Evolutionary conservation across 2,113 vertebrate genomes (phyloP).

Genomic region (Leucosticte australis): DNA sequence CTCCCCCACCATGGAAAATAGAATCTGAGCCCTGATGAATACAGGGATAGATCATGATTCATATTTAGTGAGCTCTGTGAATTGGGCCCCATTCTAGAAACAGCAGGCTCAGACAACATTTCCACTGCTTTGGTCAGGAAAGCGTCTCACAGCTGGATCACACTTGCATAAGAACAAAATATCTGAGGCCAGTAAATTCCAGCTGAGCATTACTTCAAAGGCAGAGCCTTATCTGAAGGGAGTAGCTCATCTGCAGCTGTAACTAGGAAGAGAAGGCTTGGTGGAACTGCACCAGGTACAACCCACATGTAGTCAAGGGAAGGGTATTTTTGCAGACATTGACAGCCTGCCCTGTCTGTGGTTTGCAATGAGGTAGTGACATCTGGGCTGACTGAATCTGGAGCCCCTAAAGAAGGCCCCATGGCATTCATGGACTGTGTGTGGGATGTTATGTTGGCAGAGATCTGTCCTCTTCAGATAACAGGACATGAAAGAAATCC

Average conservation of each 20-base stretch:
- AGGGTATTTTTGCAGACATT: background rate
- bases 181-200: background rate
- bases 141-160: background rate
- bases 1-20: background rate
- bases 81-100: background rate
- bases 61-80: constrained; percentile 15
- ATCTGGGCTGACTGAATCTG: background rate
- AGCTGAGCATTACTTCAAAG: background rate
- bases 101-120: background rate
- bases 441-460: background rate
- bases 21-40: constrained; percentile 19
- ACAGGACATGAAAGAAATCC: background rate
- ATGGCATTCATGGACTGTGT: background rate
- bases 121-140: background rate
- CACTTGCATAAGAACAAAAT: background rate
- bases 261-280: background rate
- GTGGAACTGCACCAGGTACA: background rate
- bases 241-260: background rate
- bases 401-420: background rate
- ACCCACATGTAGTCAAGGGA: background rate
- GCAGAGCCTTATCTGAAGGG: background rate
- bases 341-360: background rate
- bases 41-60: background rate
- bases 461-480: background rate
- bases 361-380: background rate